Evolutionary conservation across 1,140 invertebrate genomes (phyloP).

Genomic region (Meloidogyne chitwoodi): DNA sequence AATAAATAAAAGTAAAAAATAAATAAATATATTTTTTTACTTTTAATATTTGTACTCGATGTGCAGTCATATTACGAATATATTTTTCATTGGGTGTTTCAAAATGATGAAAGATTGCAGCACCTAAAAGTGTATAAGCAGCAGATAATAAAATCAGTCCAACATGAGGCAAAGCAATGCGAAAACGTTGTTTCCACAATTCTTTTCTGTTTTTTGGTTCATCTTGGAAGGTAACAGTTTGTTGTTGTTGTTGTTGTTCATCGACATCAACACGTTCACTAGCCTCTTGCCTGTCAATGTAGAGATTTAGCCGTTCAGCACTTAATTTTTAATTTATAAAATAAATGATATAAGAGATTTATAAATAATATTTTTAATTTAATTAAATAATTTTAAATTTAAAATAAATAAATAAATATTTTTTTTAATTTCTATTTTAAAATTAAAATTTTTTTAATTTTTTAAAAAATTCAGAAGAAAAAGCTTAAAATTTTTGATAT

Average conservation of each 20-base stretch:
- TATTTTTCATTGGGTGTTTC: constrained; percentile 40
- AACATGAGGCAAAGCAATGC: constrained; percentile 53
- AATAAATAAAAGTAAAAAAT: too few relatives aligned
- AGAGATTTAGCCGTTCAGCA: constrained; percentile 46
- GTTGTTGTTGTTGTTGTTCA: constrained; percentile 20
- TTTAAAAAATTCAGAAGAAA: too few relatives aligned
- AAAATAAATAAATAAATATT: too few relatives aligned
- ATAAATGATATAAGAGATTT: too few relatives aligned
- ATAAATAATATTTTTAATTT: too few relatives aligned
- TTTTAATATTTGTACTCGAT: constrained; percentile 41
- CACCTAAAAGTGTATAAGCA: constrained; percentile 53
- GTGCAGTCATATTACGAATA: constrained; percentile 52
- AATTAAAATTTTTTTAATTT: too few relatives aligned
- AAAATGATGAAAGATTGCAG: constrained; percentile 54
- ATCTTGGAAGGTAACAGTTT: constrained; percentile 38
- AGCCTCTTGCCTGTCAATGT: constrained; percentile 38
- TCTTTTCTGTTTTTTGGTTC: constrained; percentile 42
- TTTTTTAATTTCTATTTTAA: too few relatives aligned
- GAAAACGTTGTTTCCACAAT: constrained; percentile 47
- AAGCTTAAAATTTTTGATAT: too few relatives aligned
- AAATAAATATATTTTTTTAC: background rate
- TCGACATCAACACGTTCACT: constrained; percentile 28
- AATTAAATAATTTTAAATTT: too few relatives aligned
- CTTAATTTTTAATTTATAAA: constrained; percentile 22
- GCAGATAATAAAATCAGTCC: constrained; percentile 55